A percentile compares a stretch with the other conserved stretches of the same genome.
Conservation (phyloP, 2,113 vertebrate genomes). For the Melanerpes aurifrons region DNA sequence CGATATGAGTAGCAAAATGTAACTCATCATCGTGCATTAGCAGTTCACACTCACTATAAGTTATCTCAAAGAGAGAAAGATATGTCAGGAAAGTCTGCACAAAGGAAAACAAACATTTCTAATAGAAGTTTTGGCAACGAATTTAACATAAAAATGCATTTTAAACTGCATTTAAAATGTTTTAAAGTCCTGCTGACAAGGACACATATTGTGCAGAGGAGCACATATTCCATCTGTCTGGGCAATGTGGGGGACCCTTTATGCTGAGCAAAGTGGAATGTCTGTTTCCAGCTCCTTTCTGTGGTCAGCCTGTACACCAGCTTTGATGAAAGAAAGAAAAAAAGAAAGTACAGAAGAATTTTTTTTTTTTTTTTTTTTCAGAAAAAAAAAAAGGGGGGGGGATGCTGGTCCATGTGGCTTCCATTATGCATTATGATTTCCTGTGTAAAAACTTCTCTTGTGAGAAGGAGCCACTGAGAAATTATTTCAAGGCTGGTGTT, state of each 20-base stretch:
- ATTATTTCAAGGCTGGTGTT: background rate
- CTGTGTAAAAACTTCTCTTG: background rate
- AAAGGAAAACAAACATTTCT: slow-evolving; percentile 26
- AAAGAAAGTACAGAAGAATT: background rate
- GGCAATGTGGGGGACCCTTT: background rate
- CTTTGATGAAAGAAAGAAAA: background rate
- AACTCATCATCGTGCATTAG: background rate
- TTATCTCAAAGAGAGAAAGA: background rate
- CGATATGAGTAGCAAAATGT: background rate
- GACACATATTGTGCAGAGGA: slow-evolving; percentile 21
- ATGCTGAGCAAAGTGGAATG: slow-evolving; percentile 50
- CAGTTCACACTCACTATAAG: background rate
- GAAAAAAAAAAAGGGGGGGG: background rate
- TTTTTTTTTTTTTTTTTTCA: background rate
- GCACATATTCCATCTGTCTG: slow-evolving; percentile 50
- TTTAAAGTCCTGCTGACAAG: slow-evolving; percentile 55
- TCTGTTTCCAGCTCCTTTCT: slow-evolving; percentile 35
- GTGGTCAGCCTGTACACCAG: background rate
- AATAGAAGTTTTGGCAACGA: background rate
- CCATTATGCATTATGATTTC: background rate
- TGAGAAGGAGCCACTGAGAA: background rate
- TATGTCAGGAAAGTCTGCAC: background rate
- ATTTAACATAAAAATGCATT: slow-evolving; percentile 49
- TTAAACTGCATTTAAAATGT: slow-evolving; percentile 47
- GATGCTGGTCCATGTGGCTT: background rate